phyloP scores from a whole-genome alignment of 64 coral and sea anemone genomes.

The Acropora tenuis region DNA sequence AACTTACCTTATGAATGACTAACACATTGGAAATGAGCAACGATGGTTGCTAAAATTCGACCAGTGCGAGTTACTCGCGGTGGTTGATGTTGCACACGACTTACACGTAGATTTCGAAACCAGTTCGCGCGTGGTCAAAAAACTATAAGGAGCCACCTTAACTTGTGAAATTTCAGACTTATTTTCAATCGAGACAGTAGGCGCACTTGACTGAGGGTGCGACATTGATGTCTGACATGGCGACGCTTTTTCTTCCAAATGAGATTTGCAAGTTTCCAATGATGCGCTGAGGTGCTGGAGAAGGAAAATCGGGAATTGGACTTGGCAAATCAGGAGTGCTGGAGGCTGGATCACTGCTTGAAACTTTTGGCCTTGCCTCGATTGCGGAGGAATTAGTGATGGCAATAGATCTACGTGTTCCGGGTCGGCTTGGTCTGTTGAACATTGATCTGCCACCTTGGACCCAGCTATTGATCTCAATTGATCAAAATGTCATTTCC shows the following conservation, averaged over 20 bases:
- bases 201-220: neutral
- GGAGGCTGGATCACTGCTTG: neutral
- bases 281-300: too few relatives aligned
- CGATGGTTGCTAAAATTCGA: too few relatives aligned
- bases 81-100: too few relatives aligned
- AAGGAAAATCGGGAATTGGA: too few relatives aligned
- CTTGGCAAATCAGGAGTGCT: neutral
- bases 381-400: neutral
- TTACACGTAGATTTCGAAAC: too few relatives aligned
- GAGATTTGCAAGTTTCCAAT: too few relatives aligned
- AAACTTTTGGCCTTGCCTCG: neutral
- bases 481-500: neutral
- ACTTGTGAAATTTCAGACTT: neutral
- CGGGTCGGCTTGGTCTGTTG: neutral
- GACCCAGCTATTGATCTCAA: constrained; percentile 6
- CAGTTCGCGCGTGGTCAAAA: too few relatives aligned
- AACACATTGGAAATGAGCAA: too few relatives aligned
- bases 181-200: neutral
- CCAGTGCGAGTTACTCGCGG: too few relatives aligned
- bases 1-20: too few relatives aligned
- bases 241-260: too few relatives aligned
- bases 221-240: too few relatives aligned
- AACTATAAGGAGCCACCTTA: neutral
- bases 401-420: neutral
- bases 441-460: neutral